Percentiles rank a stretch among this genome's conserved stretches.
Evolutionary conservation across 2,888 invertebrate genomes (phyloP).

Genomic region (Apotomis turbidana): DNA sequence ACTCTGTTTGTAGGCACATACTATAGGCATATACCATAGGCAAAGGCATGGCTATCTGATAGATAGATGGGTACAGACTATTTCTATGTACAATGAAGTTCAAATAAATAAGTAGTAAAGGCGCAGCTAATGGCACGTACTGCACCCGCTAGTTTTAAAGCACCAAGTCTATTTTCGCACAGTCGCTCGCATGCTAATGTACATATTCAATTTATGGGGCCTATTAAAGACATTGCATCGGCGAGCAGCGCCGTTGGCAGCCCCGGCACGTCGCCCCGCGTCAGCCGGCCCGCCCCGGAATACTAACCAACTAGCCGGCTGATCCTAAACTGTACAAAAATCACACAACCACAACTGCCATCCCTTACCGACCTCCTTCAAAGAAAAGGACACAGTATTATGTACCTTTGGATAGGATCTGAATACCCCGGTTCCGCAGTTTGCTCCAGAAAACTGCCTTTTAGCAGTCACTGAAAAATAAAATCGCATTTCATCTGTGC

Average conservation of each 20-base stretch:
- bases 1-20: no score
- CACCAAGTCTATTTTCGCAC: slow-evolving; percentile 51
- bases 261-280: slow-evolving; percentile 49
- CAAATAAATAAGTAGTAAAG: neutral
- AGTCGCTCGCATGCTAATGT: slow-evolving; percentile 56
- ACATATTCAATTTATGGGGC: slow-evolving; percentile 72
- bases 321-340: neutral
- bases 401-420: neutral
- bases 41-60: no score
- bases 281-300: slow-evolving; percentile 27
- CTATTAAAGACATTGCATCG: slow-evolving; percentile 75
- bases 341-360: neutral
- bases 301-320: slow-evolving; percentile 24
- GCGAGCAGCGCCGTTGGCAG: slow-evolving; percentile 46
- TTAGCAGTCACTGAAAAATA: slow-evolving; percentile 67
- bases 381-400: slow-evolving; percentile 5
- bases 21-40: no score
- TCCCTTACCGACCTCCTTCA: slow-evolving; percentile 6
- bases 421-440: slow-evolving; percentile 48
- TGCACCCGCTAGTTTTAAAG: slow-evolving; percentile 38
- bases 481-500: slow-evolving; percentile 54
- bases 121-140: slow-evolving; percentile 29
- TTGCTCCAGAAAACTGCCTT: slow-evolving; percentile 65
- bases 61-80: no score
- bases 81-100: no score